Evolutionary conservation across 2,797 vertebrate genomes (phyloP).

Genomic region (Parambassis ranga): DNA sequence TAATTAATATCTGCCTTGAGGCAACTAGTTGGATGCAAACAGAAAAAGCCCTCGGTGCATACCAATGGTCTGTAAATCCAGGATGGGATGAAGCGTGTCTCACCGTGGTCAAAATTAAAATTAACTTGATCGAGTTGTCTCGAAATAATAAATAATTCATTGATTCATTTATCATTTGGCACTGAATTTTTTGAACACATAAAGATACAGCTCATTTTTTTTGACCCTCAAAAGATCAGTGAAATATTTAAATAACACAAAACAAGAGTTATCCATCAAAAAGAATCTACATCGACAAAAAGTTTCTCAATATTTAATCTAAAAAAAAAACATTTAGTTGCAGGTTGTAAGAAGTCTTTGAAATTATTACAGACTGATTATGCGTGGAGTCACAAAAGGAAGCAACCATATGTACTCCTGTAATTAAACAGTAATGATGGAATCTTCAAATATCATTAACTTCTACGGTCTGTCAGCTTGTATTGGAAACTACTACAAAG

Average conservation of each 20-base stretch:
- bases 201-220: conserved; percentile 9
- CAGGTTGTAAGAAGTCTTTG: background rate
- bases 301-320: background rate
- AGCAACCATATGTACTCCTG: conserved; percentile 22
- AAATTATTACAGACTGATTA: conserved; percentile 27
- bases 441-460: conserved; percentile 36
- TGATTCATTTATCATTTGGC: conserved; percentile 47
- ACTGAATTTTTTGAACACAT: background rate
- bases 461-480: conserved; percentile 37
- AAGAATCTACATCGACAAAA: background rate
- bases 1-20: conserved; percentile 80
- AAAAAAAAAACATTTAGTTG: background rate
- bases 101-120: conserved; percentile 55
- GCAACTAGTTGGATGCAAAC: conserved; percentile 71
- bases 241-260: background rate
- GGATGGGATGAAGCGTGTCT: conserved; percentile 46
- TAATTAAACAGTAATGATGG: conserved; percentile 36
- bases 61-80: conserved; percentile 57
- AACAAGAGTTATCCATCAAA: background rate
- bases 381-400: conserved; percentile 13
- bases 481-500: conserved; percentile 27
- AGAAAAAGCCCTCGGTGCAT: conserved; percentile 47
- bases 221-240: no score
- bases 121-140: conserved; percentile 51
- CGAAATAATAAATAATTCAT: conserved; percentile 62